These are phyloP conservation scores for Luscinia megarhynchos DNA, from an alignment of 2,797 vertebrate species.

Conservation along the genomic window DNA sequence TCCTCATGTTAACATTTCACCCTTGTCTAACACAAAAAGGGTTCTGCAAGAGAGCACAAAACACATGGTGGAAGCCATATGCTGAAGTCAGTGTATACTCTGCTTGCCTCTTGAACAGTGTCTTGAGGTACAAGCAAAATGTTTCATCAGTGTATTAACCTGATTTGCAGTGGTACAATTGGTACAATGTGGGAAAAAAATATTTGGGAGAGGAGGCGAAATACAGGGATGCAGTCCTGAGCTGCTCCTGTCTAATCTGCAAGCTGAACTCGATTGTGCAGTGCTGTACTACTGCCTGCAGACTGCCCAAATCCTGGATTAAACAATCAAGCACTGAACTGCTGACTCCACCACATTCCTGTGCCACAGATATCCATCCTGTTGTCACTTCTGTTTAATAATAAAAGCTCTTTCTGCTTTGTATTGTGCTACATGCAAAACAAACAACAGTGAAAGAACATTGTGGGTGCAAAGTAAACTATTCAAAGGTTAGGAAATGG, in stretches of 20 bases:
- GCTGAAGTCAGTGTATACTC: neutral
- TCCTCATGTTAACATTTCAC: neutral
- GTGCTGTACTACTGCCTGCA: neutral
- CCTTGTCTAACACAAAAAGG: constrained; percentile 13
- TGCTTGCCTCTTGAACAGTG: neutral
- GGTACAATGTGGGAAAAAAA: neutral
- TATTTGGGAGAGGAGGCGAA: neutral
- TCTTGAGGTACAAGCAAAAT: neutral
- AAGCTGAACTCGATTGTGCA: neutral
- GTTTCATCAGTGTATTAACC: neutral
- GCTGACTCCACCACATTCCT: constrained; percentile 46
- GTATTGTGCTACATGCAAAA: neutral
- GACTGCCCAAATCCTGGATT: constrained; percentile 41
- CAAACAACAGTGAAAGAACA: neutral
- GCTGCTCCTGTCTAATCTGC: neutral
- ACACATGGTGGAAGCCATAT: neutral
- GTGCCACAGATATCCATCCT: neutral
- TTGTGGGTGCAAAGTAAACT: neutral
- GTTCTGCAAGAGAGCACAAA: neutral
- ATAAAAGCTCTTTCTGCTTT: neutral
- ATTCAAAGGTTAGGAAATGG: constrained; percentile 6
- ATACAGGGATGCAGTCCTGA: neutral
- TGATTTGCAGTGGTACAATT: neutral
- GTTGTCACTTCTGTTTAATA: constrained; percentile 28
- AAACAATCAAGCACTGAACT: constrained; percentile 5